Base-by-base conservation (phyloP, 2,888 invertebrate species). In the Ectemnius cavifrons region DNA sequence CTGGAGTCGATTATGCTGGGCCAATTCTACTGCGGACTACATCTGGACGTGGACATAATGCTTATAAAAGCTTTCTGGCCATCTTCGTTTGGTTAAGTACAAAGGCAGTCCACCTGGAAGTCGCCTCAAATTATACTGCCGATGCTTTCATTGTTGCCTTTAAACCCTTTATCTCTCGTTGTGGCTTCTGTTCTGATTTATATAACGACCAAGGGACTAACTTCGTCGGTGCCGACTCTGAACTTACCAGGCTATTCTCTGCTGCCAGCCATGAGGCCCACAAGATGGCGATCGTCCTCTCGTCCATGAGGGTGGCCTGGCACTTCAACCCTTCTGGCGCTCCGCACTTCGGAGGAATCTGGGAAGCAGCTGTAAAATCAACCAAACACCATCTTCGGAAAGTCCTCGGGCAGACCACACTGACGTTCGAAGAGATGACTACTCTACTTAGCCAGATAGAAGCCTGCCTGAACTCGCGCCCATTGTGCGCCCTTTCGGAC, bases 301-400 rank as follows among this genome's bases (percentile, higher is more conserved):
- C 60, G 2, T 11, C 37, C 8, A 4, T 13, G 37, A 16, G 14
- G 45, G 47, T 28, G 20, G n/a, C n/a, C 0, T 62, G 62, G 47
- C 8, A n/a, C 8, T 46, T 62, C 2, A 62, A 46, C 11, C 47
- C 62, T 1, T 46, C 47, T 0, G 45, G 6, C 13, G 18, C 62
- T 2, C 62, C 62, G 2, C 62, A 62, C 14, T 20, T 62, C 8
- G 62, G 46, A 45, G 61, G 61, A 2, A 14, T 61, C 14, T 61
- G 61, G 45, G 61, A 61, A 16, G 61, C 61, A 5, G 62, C 20
- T 4, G 62, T 46, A 2, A 47, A 62, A 8, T 8, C 20, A 13
- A 62, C 27, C 14, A 62, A 62, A 14, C 11, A n/a, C 11, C 62
- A 62, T 4, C n/a, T 62, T 1, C 11, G 2, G 20, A 16, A 14